Evolutionary conservation across 2,797 vertebrate species (phyloP).

Genomic region (Catamblyrhynchus diadema): DNA sequence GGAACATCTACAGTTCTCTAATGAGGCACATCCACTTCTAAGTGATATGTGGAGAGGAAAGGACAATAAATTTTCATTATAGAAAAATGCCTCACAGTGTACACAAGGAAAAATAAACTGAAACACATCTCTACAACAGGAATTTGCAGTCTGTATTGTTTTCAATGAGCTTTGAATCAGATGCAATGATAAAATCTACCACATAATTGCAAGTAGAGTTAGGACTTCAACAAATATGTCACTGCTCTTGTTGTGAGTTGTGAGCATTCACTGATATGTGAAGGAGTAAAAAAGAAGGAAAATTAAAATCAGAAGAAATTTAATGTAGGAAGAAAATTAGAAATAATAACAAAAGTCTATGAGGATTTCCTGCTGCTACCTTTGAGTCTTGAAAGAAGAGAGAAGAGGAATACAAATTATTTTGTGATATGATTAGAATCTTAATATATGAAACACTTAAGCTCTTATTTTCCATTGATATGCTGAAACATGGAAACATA

Average conservation of each 20-base stretch:
- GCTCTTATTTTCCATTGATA: background rate
- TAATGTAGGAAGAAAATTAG: background rate
- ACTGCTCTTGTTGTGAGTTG: background rate
- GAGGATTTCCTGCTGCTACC: background rate
- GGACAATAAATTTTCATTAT: constrained; percentile 2
- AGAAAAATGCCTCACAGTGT: background rate
- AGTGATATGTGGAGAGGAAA: background rate
- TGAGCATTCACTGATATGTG: background rate
- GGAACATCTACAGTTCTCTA: background rate
- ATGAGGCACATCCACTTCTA: background rate
- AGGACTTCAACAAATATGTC: background rate
- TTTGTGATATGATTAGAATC: background rate
- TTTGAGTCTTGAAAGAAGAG: background rate
- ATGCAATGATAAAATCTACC: background rate
- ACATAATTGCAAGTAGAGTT: background rate
- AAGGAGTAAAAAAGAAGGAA: background rate
- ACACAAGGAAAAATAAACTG: background rate
- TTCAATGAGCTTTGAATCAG: background rate
- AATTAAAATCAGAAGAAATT: background rate
- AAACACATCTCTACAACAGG: background rate
- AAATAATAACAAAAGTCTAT: background rate
- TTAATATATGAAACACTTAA: background rate
- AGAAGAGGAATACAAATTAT: background rate
- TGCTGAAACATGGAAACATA: background rate
- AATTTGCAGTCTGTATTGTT: background rate